Base-by-base conservation (phyloP, 2,888 invertebrate species). In the Hydrotaea diabolus region DNA sequence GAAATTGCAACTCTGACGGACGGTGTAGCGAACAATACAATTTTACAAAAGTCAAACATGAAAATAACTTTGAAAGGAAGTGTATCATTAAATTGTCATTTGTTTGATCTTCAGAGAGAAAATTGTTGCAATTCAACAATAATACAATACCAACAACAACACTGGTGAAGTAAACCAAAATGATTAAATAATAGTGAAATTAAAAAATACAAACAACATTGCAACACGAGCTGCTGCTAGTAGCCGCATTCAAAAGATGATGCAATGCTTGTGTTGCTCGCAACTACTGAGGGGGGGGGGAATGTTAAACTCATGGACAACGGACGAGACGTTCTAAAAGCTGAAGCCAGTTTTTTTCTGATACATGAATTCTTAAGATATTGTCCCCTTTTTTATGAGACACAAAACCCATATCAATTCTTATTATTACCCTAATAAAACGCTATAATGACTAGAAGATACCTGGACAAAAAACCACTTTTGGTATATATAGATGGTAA, bases 61-160 rank as follows among this genome's bases (percentile, higher is more conserved):
- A 57, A 73, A 17, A 62, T 7, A 71, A 57, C 59, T 36, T 15
- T 19, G n/a, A 80, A 64, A 77, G 83, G 80, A 83, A 80, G 74
- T 83, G 74, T 73, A 77, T 77, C 75, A 83, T 80, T 83, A 80
- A 77, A 71, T 75, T 83, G 77, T 83, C 83, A 83, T 83, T 83
- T 80, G 74, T 83, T 80, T 80, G 77, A 83, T 83, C 69, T 80
- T 69, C 80, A 77, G 74, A 49, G 15, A 23, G 59, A 49, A 75
- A 77, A 75, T 74, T 80, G 69, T 77, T 69, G 77, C 74, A 77
- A 76, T 15, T 8, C 59, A 26, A 59, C 55, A 55, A n/a, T n/a
- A n/a, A n/a, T n/a, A n/a, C n/a, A n/a, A n/a, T n/a, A n/a, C n/a
- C n/a, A n/a, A n/a, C n/a, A n/a, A n/a, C n/a, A n/a, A n/a, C 59